Conservation (phyloP, 2,888 invertebrate genomes). For the Globia sparganii region DNA sequence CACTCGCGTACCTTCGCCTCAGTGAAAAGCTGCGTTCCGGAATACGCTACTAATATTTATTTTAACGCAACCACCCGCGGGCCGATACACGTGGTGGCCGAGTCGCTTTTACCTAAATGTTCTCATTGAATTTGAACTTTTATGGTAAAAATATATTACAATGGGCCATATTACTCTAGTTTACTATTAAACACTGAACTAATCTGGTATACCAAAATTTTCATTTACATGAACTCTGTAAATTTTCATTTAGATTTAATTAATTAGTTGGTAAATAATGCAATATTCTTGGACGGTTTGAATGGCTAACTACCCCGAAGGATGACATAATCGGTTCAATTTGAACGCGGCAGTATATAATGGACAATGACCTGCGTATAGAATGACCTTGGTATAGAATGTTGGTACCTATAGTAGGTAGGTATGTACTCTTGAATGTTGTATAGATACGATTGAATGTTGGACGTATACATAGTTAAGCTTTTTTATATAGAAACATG, state of each 20-base stretch:
- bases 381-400: slow-evolving; percentile 47
- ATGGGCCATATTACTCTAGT: neutral
- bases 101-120: slow-evolving; percentile 49
- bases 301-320: slow-evolving; percentile 27
- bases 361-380: slow-evolving; percentile 49
- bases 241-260: slow-evolving; percentile 21
- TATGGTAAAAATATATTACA: neutral
- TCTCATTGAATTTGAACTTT: slow-evolving; percentile 37
- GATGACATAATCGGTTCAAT: slow-evolving; percentile 42
- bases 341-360: slow-evolving; percentile 34
- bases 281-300: slow-evolving; percentile 35
- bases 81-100: slow-evolving; percentile 84
- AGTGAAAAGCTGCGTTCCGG: slow-evolving; percentile 86
- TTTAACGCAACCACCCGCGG: slow-evolving; percentile 87
- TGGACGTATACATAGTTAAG: neutral
- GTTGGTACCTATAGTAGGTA: slow-evolving; percentile 16
- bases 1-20: slow-evolving; percentile 78
- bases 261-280: slow-evolving; percentile 29
- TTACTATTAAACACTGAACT: neutral
- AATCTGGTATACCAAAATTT: neutral
- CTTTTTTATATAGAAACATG: slow-evolving; percentile 18
- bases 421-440: slow-evolving; percentile 20
- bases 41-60: slow-evolving; percentile 90
- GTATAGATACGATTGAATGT: slow-evolving; percentile 8
- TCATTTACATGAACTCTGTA: neutral